phyloP scores from a whole-genome alignment of 2,888 invertebrate species.

The Periphyllus acericola region DNA sequence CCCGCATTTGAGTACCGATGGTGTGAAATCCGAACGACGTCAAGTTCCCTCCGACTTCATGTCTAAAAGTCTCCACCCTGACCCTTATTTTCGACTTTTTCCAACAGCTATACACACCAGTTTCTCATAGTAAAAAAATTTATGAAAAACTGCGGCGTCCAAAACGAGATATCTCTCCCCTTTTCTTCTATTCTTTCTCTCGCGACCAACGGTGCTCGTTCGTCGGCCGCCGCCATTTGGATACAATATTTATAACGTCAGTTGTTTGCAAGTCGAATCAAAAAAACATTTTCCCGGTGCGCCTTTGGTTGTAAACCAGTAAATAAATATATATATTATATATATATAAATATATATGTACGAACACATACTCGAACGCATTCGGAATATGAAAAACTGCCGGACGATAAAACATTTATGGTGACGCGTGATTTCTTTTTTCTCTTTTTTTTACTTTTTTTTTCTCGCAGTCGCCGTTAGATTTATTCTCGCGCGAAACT shows the following conservation, averaged over 20 bases:
- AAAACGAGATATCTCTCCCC: not conserved
- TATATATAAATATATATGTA: too few relatives aligned
- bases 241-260: constrained; percentile 57
- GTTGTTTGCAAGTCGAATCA: constrained; percentile 44
- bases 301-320: constrained; percentile 28
- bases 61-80: too few relatives aligned
- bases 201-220: not conserved
- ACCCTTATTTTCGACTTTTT: too few relatives aligned
- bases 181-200: too few relatives aligned
- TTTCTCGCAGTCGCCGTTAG: not conserved
- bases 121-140: not conserved
- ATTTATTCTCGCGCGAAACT: constrained; percentile 50
- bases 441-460: constrained; percentile 3
- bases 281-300: constrained; percentile 47
- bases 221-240: not conserved
- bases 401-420: constrained; percentile 54
- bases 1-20: too few relatives aligned
- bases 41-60: too few relatives aligned
- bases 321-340: not conserved
- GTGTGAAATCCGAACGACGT: too few relatives aligned
- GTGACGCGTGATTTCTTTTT: too few relatives aligned
- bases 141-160: constrained; percentile 11
- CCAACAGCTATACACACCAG: too few relatives aligned
- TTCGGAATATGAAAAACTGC: constrained; percentile 50
- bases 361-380: constrained; percentile 9